Conservation (phyloP, 2,888 invertebrate species). For the Epirrita christyi region DNA sequence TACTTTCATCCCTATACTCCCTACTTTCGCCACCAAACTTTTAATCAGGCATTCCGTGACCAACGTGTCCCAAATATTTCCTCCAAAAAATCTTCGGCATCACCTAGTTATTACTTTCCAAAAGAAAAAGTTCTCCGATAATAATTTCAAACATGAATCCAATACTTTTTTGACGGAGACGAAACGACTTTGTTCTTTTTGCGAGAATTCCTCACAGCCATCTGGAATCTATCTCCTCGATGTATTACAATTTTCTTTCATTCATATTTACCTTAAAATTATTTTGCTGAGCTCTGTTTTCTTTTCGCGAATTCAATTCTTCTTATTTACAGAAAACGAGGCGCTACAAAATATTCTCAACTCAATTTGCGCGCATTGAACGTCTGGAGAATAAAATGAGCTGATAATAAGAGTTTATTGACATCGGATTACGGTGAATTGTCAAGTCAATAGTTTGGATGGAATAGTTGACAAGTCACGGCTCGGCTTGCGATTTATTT, state of each 20-base stretch:
- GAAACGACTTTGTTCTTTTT: slow-evolving; percentile 56
- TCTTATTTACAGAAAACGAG: slow-evolving; percentile 63
- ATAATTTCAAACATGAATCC: slow-evolving; percentile 48
- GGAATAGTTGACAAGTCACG: slow-evolving; percentile 26
- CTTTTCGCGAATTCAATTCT: slow-evolving; percentile 42
- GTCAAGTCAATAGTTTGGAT: slow-evolving; percentile 25
- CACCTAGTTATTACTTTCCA: slow-evolving; percentile 37
- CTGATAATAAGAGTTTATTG: slow-evolving; percentile 42
- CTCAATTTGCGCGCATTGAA: slow-evolving; percentile 65
- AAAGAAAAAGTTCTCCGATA: slow-evolving; percentile 38
- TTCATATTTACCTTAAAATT: slow-evolving; percentile 59
- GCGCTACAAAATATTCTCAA: slow-evolving; percentile 59
- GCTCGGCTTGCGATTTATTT: slow-evolving; percentile 35
- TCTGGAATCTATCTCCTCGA: slow-evolving; percentile 62
- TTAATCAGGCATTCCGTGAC: slow-evolving; percentile 31
- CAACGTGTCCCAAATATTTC: slow-evolving; percentile 28
- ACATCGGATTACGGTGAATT: slow-evolving; percentile 31
- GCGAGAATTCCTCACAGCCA: slow-evolving; percentile 52
- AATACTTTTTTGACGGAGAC: slow-evolving; percentile 51
- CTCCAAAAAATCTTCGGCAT: slow-evolving; percentile 21
- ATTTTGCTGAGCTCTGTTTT: slow-evolving; percentile 59
- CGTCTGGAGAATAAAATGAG: slow-evolving; percentile 62
- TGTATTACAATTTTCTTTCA: slow-evolving; percentile 60
- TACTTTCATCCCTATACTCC: slow-evolving; percentile 15
- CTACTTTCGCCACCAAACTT: slow-evolving; percentile 21